Evolutionary conservation across 1,140 invertebrate genomes (phyloP).

Genomic region (Papilio machaon): DNA sequence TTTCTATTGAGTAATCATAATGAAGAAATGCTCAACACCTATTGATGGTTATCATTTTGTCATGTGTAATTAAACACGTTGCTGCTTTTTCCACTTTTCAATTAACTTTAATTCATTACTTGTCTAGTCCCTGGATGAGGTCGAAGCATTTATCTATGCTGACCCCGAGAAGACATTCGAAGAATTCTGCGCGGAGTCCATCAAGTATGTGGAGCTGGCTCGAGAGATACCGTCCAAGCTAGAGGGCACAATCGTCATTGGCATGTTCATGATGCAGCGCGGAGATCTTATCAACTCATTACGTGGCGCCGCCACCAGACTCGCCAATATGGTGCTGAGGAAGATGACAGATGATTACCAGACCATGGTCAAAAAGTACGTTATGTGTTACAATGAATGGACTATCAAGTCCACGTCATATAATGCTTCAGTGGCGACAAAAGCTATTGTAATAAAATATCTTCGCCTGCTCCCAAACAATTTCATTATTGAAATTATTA

Average conservation of each 20-base stretch:
- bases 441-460: no score
- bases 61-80: no score
- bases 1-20: not conserved
- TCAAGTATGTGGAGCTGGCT: slow-evolving; percentile 85
- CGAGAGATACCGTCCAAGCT: slow-evolving; percentile 85
- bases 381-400: slow-evolving; percentile 39
- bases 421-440: no score
- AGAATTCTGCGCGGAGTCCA: slow-evolving; percentile 85
- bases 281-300: slow-evolving; percentile 90
- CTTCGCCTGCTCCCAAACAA: no score
- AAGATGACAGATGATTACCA: slow-evolving; percentile 92
- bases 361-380: slow-evolving; percentile 88
- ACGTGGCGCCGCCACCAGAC: slow-evolving; percentile 85
- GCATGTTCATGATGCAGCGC: slow-evolving; percentile 93
- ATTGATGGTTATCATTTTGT: no score
- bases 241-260: slow-evolving; percentile 87
- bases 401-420: no score
- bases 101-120: no score
- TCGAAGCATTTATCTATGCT: slow-evolving; percentile 87
- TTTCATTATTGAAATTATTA: no score
- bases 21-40: not conserved
- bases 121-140: slow-evolving; percentile 80
- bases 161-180: slow-evolving; percentile 85
- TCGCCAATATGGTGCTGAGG: slow-evolving; percentile 87
- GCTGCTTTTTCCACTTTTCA: no score